Percentiles rank a stretch among this genome's conserved stretches.
These are phyloP conservation scores for Julus scanicus DNA, from an alignment of 2,888 invertebrate species.

Conservation along the genomic window DNA sequence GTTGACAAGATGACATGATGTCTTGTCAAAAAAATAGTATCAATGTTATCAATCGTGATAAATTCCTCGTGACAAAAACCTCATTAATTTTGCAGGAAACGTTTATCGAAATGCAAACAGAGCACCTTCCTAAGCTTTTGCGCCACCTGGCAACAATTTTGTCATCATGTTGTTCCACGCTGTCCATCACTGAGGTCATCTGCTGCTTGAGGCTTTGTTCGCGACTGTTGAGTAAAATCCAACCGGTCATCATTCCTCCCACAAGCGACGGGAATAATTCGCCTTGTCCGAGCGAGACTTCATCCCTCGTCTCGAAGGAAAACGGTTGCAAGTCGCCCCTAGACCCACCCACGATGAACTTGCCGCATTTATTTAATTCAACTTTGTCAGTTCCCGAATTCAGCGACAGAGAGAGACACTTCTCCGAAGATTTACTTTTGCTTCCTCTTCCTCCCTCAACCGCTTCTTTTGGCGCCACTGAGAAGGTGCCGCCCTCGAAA, in stretches of 20 bases:
- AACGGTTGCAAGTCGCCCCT: neutral
- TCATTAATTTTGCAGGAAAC: conserved; percentile 70
- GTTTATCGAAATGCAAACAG: conserved; percentile 80
- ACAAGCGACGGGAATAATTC: neutral
- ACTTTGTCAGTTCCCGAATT: neutral
- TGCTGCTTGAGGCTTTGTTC: conserved; percentile 76
- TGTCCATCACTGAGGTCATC: conserved; percentile 74
- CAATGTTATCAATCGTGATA: too few relatives aligned
- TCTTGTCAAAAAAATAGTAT: too few relatives aligned
- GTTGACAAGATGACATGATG: too few relatives aligned
- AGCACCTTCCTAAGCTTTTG: conserved; percentile 81
- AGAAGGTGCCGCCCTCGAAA: neutral
- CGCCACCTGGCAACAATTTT: conserved; percentile 74
- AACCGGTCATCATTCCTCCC: conserved; percentile 68
- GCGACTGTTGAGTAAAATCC: conserved; percentile 75
- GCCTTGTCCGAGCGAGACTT: neutral
- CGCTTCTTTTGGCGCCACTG: neutral
- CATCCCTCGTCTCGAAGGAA: neutral
- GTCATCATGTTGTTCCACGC: conserved; percentile 70
- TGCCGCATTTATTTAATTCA: neutral
- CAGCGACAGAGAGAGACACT: neutral
- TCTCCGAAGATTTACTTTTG: neutral
- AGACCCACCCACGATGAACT: neutral
- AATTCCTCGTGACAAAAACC: too few relatives aligned
- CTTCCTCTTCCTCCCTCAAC: neutral